Conservation (phyloP, 2,113 vertebrate species). For the Nothobranchius kuhntae region DNA sequence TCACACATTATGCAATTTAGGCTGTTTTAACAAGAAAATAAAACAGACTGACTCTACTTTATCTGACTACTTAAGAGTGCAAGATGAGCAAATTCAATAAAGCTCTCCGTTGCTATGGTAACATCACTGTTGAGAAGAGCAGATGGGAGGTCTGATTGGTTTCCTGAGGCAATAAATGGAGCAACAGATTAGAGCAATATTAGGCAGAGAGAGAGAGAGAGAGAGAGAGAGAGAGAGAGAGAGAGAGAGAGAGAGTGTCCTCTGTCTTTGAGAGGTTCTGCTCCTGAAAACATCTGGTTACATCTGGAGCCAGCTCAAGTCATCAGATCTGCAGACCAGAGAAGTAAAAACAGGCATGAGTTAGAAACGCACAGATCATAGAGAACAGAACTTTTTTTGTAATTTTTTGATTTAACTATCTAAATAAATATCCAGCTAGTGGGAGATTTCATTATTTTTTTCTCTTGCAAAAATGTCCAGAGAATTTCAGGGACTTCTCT, state of each 20-base stretch:
- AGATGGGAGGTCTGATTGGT: slow-evolving; percentile 3
- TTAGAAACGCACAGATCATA: too few species aligned
- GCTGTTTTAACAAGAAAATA: background rate
- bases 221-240: background rate
- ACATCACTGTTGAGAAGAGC: background rate
- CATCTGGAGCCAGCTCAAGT: slow-evolving; percentile 77
- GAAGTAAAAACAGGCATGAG: background rate
- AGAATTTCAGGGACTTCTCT: too few species aligned
- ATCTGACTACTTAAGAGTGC: slow-evolving; percentile 1
- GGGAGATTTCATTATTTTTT: too few species aligned
- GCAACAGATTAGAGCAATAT: background rate
- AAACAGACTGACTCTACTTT: background rate
- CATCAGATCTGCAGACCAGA: slow-evolving; percentile 69
- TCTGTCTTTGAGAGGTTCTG: background rate
- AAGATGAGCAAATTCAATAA: slow-evolving; percentile 20
- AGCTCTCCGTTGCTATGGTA: slow-evolving; percentile 19
- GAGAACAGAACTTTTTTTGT: too few species aligned
- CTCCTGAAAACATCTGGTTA: slow-evolving; percentile 30
- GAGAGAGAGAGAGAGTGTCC: slow-evolving; percentile 4
- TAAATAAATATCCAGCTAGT: too few species aligned
- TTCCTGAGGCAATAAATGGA: slow-evolving; percentile 12
- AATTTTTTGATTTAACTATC: too few species aligned
- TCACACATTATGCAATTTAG: too few species aligned
- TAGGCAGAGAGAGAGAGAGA: background rate
- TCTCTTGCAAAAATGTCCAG: too few species aligned